phyloP scores from a whole-genome alignment of 2,113 vertebrate genomes.

The Alethe castanea region DNA sequence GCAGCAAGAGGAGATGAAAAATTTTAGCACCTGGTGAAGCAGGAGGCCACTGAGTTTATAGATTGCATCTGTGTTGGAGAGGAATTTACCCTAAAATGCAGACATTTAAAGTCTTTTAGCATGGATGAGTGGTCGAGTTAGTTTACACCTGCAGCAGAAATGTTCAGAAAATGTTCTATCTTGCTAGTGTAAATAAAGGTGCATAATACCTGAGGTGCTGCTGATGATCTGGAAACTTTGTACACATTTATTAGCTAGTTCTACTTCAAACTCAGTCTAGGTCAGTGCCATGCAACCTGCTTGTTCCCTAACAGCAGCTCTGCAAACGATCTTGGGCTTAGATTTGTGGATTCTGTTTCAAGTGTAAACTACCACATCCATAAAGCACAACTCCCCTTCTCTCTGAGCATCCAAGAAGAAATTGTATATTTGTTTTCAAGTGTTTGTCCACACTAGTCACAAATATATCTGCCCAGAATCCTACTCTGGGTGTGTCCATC shows the following conservation, averaged over 20 bases:
- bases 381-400: background rate
- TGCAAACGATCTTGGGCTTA: background rate
- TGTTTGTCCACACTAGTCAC: background rate
- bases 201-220: background rate
- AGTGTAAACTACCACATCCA: background rate
- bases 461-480: background rate
- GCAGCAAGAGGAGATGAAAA: background rate
- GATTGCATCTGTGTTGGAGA: background rate
- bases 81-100: background rate
- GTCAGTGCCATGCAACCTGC: background rate
- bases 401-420: background rate
- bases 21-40: background rate
- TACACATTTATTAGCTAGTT: background rate
- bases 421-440: background rate
- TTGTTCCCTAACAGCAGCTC: background rate
- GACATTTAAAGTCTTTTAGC: background rate
- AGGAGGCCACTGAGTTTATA: background rate
- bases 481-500: no score
- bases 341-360: background rate
- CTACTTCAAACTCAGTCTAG: background rate
- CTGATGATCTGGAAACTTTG: rapidly evolving
- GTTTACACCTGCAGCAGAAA: background rate
- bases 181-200: background rate
- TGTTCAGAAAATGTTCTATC: background rate
- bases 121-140: background rate